phyloP scores from a whole-genome alignment of 2,113 vertebrate genomes.

The Australoheros scitulus region DNA sequence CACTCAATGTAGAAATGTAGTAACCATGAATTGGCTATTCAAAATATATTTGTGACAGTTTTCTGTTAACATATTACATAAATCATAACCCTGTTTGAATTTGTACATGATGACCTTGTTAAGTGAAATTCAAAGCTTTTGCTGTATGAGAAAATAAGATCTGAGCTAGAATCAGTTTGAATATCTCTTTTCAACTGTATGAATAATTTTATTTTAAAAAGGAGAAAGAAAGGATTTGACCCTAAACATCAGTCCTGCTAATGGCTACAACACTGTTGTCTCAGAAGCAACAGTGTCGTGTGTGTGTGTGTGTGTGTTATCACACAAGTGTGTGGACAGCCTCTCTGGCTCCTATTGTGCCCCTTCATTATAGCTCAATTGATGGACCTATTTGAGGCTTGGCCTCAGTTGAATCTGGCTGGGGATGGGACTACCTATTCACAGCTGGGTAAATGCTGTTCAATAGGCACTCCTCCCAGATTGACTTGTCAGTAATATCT shows the following conservation, averaged over 20 bases:
- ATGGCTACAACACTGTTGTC: slow-evolving; percentile 38
- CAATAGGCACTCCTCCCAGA: slow-evolving; percentile 63
- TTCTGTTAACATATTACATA: not conserved
- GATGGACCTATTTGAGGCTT: slow-evolving; percentile 67
- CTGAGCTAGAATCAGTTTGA: not conserved
- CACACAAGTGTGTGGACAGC: slow-evolving; percentile 42
- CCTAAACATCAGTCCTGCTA: slow-evolving; percentile 6
- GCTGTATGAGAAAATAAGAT: not conserved
- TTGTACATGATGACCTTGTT: not conserved
- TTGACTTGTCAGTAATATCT: slow-evolving; percentile 69
- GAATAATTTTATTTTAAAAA: not conserved
- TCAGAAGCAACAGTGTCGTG: slow-evolving; percentile 33
- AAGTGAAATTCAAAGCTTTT: not conserved
- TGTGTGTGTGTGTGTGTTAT: not conserved
- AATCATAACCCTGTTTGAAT: not conserved
- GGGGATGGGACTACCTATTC: slow-evolving; percentile 57
- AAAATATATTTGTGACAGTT: not conserved
- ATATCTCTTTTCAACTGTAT: not conserved
- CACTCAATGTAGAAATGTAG: not conserved
- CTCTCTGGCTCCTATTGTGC: slow-evolving; percentile 49
- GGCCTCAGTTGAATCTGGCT: slow-evolving; percentile 54
- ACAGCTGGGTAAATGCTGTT: slow-evolving; percentile 68
- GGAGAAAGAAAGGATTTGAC: not conserved
- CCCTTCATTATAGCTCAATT: slow-evolving; percentile 67
- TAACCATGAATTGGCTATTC: not conserved